Base-by-base conservation (phyloP, 2,113 vertebrate genomes). In the Xenopus laevis region DNA sequence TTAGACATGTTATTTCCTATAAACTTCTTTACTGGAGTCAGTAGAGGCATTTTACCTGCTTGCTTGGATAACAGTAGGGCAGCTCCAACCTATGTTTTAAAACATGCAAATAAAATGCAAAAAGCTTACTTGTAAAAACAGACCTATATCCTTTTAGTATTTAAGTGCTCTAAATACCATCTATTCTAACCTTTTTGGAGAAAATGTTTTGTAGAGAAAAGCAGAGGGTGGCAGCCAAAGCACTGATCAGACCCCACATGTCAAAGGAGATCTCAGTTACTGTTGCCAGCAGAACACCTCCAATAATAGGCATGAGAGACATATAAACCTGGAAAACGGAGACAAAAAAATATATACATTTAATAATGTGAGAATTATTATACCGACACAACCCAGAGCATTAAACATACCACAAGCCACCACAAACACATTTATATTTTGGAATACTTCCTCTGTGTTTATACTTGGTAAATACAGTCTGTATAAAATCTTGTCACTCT, bases 171-270 rank as follows among this genome's bases (percentile, higher is more conserved):
- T 4, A 70, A 17, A 15, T n/a, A 44, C 10, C 33, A 44, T 23
- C 23, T 59, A 4, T 4, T 0, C 0, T 63, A 82, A 99, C 97
- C 95, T 99, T 99, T 86, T 99, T 99, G 1, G 97, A 99, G 89
- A 98, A 99, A 81, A 99, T 99, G 82, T 99, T 98, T 87, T 99
- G 97, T 50, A 99, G 91, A 0, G 97, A 99, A 84, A 99, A 99
- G 84, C 97, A 99, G 40, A 99, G 91, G 0, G 96, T 98, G 50
- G 96, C 95, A 4, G 96, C 96, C 12, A 99, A 90, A 0, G 97
- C 97, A 1, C 97, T 99, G 87, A 99, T 86, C 16, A 99, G 91
- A 7, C 97, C 97, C 68, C 93, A 97, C 59, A 95, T 80, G 81
- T 99, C 94, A 58, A 99, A 99, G 53, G 96, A 98, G 12, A 98